phyloP scores from a whole-genome alignment of 2,797 vertebrate genomes.

The Carduelis carduelis region DNA sequence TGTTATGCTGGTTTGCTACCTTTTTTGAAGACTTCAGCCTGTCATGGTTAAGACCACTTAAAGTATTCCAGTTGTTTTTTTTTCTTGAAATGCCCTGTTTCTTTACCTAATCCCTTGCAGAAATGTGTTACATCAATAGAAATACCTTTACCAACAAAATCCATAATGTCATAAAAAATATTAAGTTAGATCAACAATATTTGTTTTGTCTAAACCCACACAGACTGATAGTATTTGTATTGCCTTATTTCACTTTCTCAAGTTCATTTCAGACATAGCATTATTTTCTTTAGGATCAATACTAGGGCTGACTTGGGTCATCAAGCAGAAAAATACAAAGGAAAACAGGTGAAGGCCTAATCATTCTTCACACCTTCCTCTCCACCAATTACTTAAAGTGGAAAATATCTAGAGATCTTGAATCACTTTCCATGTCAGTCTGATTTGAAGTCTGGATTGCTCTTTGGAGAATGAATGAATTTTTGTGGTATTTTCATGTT shows the following conservation, averaged over 20 bases:
- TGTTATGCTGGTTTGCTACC: background rate
- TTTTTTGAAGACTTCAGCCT: background rate
- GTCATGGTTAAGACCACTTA: background rate
- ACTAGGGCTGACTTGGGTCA: background rate
- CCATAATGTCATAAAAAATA: constrained; percentile 51
- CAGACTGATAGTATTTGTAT: background rate
- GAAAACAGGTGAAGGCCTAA: background rate
- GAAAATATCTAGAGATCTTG: background rate
- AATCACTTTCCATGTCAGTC: background rate
- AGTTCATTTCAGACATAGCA: background rate
- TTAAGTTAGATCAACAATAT: background rate
- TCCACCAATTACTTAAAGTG: background rate
- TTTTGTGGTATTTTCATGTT: background rate
- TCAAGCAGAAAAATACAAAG: background rate
- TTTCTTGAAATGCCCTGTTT: background rate
- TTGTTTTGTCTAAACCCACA: constrained; percentile 11
- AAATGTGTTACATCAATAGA: background rate
- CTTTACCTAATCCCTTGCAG: background rate
- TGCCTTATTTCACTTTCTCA: constrained; percentile 12
- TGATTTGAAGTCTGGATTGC: background rate
- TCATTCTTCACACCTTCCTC: background rate
- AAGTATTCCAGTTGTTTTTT: background rate
- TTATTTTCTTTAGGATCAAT: constrained; percentile 30
- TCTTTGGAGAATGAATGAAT: background rate
- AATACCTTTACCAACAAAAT: constrained; percentile 43